Base-by-base conservation (phyloP, 2,888 invertebrate genomes). In the Megaustenia siamemsis region DNA sequence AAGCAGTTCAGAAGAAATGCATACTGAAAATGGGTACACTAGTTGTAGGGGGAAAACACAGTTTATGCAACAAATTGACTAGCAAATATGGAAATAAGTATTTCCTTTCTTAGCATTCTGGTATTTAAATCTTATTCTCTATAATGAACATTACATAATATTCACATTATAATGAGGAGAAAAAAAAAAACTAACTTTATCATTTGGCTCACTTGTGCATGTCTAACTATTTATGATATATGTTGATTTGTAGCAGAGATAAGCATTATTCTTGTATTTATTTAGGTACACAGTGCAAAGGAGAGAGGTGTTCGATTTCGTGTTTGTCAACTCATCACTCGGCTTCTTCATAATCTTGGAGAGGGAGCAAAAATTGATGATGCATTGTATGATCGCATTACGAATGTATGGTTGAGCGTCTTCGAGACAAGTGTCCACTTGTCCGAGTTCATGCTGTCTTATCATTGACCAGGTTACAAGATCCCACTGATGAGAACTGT, bases 401-500 rank as follows among this genome's bases (percentile, higher is more conserved):
- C 92, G 94, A 95, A 40, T 95, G 96, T 79, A 97, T 97, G 96
- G 93, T 96, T 83, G 95, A 95, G 69, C 94, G 96, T 49, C 92
- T 96, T 69, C 93, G 96, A 94, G 98, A 98, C 92, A 95, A 96
- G 15, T 96, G 96, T 71, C 95, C 96, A 0, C 95, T 96, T 78
- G 96, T 98, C 4, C 95, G 98, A 35, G 96, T 96, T 56, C 96
- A 97, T 89, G 97, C 97, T 0, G 96, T 97, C 0, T 93, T 96
- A 45, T 97, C 97, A 0, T 94, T 98, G 66, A 96, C 96, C 83
- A 95, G 97, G 6, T 94, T 98, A 0, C 98, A 98, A 93, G 96
- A 97, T 90, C 97, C 97, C 0, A 94, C 94, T 76, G 96, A 97
- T 91, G 95, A 95, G 0, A 95, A 96, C 53, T 97, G 98, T 93